Evolutionary conservation across 2,113 vertebrate species (phyloP), one percentile per base, ranked within the genome.

Genomic region (Micromys minutus): DNA sequence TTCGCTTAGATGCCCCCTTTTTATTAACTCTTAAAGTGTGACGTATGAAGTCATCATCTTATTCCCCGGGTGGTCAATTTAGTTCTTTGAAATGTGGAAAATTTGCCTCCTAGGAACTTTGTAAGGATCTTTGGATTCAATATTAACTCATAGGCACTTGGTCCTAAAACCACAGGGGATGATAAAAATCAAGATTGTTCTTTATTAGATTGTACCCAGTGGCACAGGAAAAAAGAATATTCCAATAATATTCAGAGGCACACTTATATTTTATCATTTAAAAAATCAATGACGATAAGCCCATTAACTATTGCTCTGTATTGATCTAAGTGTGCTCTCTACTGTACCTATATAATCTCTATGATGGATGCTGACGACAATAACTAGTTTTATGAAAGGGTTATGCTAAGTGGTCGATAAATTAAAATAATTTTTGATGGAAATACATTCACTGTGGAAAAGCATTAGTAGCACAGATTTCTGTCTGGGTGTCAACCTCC

Each of bases 61-160:
- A 42, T 79, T 89, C 55, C 31, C 34, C 42, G 47, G 57, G n/a
- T 72, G 13, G 89, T 31, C 31, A 65, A 26, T 47, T 93, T 57
- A 89, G 36, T n/a, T 45, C 11, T 96, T 47, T 61, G 19, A 90
- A n/a, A 72, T 45, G 81, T 77, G 45, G 61, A 55, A 76, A 69
- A 57, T 63, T 65, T 91, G 31, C 50, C 67, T 87, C 77, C 57
- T 15, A n/a, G 57, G 69, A 87, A 26, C 29, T 75, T 94, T 15
- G n/a, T 72, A 84, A 90, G 36, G 24, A 93, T 90, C 29, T 6
- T 34, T 86, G 21, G 88, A 89, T 90, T 93, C 76, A 90, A 83
- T 69, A 92, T 90, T 92, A 92, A 83, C 76, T 97, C 45, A 63
- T 34, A 77, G 81, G 76, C 21, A 88, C 45, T 69, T 93, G 90